Base-by-base conservation (phyloP, 2,113 vertebrate genomes). In the Anguilla rostrata region DNA sequence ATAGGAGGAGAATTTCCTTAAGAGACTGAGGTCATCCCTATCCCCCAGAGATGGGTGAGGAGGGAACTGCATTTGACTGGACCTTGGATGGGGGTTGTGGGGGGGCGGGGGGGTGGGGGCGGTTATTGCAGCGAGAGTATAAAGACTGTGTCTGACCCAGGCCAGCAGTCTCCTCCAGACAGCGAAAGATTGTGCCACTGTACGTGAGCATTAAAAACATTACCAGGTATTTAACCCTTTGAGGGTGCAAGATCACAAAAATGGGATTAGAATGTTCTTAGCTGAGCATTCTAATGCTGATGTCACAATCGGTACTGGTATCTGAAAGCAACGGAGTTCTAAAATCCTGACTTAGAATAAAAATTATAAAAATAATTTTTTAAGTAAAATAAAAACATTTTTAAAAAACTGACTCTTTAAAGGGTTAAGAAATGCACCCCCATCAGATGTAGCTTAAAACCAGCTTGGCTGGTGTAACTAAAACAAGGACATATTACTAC, bases 11-110 rank as follows among this genome's bases (percentile, higher is more conserved):
- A 93, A 89, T 88, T 84, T 83, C 87, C 94, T 93, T 91, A 41
- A 84, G 94, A 92, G 94, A 95, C 92, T 90, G 94, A 94, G 94
- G 92, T 95, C 93, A 94, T 93, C 87, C 88, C 88, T 89, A 87
- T 90, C 92, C 94, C 86, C 91, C 92, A 88, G 87, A 92, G 88
- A 91, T 87, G 86, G 90, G 88, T 88, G 91, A 93, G 89, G 90
- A 94, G 93, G 93, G 92, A 91, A 89, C 91, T 92, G 89, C 88
- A 88, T 89, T 78, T 90, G 89, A 93, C 92, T 91, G 86, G 89
- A 93, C 86, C 88, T 88, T n/a, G 88, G 89, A 88, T 87, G 84
- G 86, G 41, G 5, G 78, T 29, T 46, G 16, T 8, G 16, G 9
- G 83, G 56, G 86, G 41, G 5, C 0, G 43, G 41, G 5, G 5